A percentile compares a stretch with the other conserved stretches of the same genome.
Evolutionary conservation across 2,888 invertebrate genomes (phyloP).

Genomic region (Matsumyia berberina): DNA sequence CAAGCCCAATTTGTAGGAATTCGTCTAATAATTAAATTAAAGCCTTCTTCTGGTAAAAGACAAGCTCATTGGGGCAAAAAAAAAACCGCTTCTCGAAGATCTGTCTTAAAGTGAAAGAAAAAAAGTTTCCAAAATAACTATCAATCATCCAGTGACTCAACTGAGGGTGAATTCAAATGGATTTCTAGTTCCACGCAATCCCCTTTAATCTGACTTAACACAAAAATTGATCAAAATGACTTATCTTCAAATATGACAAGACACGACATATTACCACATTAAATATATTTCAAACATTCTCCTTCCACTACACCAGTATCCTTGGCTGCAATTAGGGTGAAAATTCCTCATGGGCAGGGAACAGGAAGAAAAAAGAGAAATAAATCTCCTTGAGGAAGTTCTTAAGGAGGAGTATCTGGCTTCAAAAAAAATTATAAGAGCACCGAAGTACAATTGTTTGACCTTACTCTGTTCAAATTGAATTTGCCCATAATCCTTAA

Average conservation of each 20-base stretch:
- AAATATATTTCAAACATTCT: constrained; percentile 48
- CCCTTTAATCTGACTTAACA: background rate
- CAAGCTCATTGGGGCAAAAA: background rate
- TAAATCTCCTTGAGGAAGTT: constrained; percentile 46
- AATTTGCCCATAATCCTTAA: constrained; percentile 11
- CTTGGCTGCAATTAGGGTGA: constrained; percentile 9
- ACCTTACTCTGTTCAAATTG: constrained; percentile 30
- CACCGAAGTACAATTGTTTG: constrained; percentile 20
- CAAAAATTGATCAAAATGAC: constrained; percentile 16
- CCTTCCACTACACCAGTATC: constrained; percentile 22
- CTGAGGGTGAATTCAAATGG: background rate
- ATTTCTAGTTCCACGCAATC: background rate
- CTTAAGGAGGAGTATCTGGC: too few relatives aligned
- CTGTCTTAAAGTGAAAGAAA: background rate
- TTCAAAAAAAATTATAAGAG: constrained; percentile 35
- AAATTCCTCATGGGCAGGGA: constrained; percentile 23
- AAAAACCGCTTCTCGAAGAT: background rate
- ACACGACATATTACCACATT: constrained; percentile 17
- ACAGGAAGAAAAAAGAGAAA: constrained; percentile 47
- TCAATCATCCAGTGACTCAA: background rate
- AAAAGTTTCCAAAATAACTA: background rate
- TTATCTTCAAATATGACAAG: constrained; percentile 28
- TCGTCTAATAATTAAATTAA: too few relatives aligned
- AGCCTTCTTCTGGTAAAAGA: too few relatives aligned
- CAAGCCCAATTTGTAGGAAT: too few relatives aligned